Evolutionary conservation across 1,140 invertebrate genomes (phyloP), one percentile per base, ranked within the genome.

Genomic region (Argopecten irradians): DNA sequence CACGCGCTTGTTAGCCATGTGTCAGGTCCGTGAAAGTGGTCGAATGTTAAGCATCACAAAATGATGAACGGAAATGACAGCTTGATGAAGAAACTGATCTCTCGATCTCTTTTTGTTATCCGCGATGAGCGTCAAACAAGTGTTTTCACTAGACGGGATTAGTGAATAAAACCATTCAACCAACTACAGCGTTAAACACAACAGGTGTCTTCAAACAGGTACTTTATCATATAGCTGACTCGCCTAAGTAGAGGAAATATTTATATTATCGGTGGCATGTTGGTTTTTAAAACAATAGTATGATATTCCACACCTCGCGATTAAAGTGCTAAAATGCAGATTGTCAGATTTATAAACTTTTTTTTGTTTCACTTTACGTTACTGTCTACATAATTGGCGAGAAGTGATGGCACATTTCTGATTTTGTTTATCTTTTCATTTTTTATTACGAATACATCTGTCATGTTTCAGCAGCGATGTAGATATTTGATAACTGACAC

Each of bases 371-470:
- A n/a, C n/a, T n/a, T n/a, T n/a, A n/a, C n/a, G n/a, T n/a, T n/a
- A 71, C 55, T 5, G n/a, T 8, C 22, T 8, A 28, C 8, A 71
- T n/a, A 11, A 71, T 71, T 5, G 16, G 2, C 55, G 55, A 28
- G 8, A 1, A 71, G 28, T 71, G 55, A n/a, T 71, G 55, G 19
- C 55, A 71, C 55, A 28, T 71, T 71, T n/a, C 55, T 28, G 55
- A 71, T n/a, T 71, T 71, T 28, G 55, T 71, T n/a, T 71, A 39
- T 13, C 36, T 5, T 71, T 28, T 28, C 8, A 5, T 71, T 71
- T 71, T 71, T 71, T 28, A 71, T 71, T n/a, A n/a, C n/a, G n/a
- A n/a, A 28, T 71, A 71, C 55, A 71, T 71, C 55, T 71, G 55
- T 71, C 55, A 28, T 28, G 22, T 71, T 71, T 71, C n/a, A 71